Evolutionary conservation across 2,113 vertebrate genomes (phyloP).

Genomic region (Seriola quinqueradiata): DNA sequence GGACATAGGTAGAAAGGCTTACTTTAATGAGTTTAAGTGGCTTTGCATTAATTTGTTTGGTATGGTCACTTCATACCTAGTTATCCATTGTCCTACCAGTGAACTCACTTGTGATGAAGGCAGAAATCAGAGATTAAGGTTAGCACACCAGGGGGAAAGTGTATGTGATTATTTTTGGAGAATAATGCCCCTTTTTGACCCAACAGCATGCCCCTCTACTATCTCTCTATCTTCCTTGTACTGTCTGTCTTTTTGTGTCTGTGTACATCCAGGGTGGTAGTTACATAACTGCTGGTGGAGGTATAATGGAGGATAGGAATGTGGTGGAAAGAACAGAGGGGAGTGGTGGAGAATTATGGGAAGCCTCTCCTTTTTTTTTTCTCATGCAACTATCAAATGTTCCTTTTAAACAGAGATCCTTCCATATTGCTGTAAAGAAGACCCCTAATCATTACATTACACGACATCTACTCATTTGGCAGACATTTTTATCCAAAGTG

Average conservation of each 20-base stretch:
- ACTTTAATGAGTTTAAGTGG: not conserved
- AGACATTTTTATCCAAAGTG: too few species aligned
- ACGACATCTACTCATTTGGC: too few species aligned
- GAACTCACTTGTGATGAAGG: not conserved
- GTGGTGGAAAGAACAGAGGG: slow-evolving; percentile 38
- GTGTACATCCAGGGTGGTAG: slow-evolving; percentile 3
- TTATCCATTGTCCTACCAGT: too few species aligned
- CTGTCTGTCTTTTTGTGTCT: not conserved
- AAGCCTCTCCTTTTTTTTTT: not conserved
- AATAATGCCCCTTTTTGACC: not conserved
- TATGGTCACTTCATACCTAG: not conserved
- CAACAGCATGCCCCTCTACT: not conserved
- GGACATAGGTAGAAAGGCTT: not conserved
- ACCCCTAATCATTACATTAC: too few species aligned
- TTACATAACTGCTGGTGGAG: slow-evolving; percentile 34
- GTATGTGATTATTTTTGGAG: not conserved
- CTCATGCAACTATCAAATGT: not conserved
- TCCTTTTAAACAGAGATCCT: too few species aligned
- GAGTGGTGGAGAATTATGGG: slow-evolving; percentile 36
- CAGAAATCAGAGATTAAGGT: not conserved
- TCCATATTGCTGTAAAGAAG: too few species aligned
- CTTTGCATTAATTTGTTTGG: not conserved
- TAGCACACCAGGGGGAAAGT: not conserved
- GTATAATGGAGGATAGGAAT: slow-evolving; percentile 56
- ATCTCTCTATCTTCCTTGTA: not conserved